Evolutionary conservation across 2,113 vertebrate species (phyloP), one percentile per base, ranked within the genome.

Genomic region (Myotis lucifugus): DNA sequence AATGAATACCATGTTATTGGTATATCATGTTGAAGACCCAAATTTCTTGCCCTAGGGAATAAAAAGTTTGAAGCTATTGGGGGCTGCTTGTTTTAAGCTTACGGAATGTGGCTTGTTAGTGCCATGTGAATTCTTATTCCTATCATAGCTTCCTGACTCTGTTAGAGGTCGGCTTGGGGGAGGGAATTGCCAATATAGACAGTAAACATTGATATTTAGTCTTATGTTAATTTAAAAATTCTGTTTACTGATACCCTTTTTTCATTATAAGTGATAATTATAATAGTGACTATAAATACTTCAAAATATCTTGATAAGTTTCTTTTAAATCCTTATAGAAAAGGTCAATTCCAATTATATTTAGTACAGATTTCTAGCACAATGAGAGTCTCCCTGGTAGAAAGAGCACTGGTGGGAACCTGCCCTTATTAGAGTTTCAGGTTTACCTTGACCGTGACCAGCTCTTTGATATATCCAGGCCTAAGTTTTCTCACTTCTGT

Each of bases 401-500:
- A 90, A 90, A 91, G 27, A 69, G 8, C 12, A n/a, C 1, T 61
- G 70, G 34, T 67, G 17, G 42, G 34, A 70, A n/a, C 83, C 42
- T 94, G 88, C 81, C 18, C 79, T 82, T 3, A 69, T 86, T n/a
- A 50, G n/a, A 66, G 25, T 73, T 25, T 67, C n/a, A 34, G 46
- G 3, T 66, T 94, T 79, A 27, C 74, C 70, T 77, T 72, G 11
- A 83, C 14, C 56, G 79, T 64, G 29, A 81, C 34, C 23, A 70
- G 21, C 7, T 66, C 23, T 86, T 94, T 79, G 15, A 40, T 85
- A 64, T 88, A 69, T 27, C 48, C 37, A 66, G n/a, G 17, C 8
- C 42, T 23, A 90, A n/a, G 8, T 89, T 94, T 72, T 95, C 70
- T 90, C 29, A 86, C 18, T 32, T 89, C 25, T 91, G 25, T 86